Conservation (phyloP, 2,888 invertebrate genomes). For the Anodontia alba region DNA sequence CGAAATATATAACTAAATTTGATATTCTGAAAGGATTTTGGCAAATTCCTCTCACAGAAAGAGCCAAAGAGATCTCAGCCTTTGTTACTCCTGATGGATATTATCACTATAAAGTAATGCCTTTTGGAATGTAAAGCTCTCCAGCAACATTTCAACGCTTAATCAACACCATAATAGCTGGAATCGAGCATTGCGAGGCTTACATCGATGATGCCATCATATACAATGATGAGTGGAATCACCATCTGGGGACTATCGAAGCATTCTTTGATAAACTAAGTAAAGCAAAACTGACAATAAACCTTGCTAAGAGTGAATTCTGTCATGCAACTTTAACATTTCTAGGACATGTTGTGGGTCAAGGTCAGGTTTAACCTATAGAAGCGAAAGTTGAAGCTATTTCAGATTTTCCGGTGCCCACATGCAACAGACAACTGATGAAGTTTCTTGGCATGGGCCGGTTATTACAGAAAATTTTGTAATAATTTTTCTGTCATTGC, state of each 20-base stretch:
- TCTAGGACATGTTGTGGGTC: background rate
- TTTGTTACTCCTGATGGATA: constrained; percentile 56
- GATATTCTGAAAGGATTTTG: constrained; percentile 56
- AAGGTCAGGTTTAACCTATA: background rate
- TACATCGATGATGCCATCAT: constrained; percentile 58
- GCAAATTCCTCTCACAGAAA: constrained; percentile 55
- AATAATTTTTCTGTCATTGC: background rate
- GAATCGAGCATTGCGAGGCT: constrained; percentile 33
- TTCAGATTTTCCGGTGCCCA: background rate
- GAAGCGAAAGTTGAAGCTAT: background rate
- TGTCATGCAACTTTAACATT: background rate
- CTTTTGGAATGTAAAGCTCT: constrained; percentile 63
- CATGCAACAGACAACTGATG: background rate
- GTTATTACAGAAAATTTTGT: background rate
- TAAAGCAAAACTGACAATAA: too few species aligned
- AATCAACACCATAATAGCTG: constrained; percentile 35
- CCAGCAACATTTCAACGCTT: constrained; percentile 58
- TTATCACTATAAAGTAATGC: constrained; percentile 60
- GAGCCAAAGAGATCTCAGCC: constrained; percentile 61
- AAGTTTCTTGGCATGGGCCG: background rate
- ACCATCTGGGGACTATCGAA: constrained; percentile 26
- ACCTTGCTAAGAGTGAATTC: background rate
- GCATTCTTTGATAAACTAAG: constrained; percentile 13
- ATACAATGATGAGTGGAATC: constrained; percentile 32
- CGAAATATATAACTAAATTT: constrained; percentile 64